These are phyloP conservation scores for Lasioglossum pauxillum DNA, from an alignment of 2,888 invertebrate species.

Conservation along the genomic window DNA sequence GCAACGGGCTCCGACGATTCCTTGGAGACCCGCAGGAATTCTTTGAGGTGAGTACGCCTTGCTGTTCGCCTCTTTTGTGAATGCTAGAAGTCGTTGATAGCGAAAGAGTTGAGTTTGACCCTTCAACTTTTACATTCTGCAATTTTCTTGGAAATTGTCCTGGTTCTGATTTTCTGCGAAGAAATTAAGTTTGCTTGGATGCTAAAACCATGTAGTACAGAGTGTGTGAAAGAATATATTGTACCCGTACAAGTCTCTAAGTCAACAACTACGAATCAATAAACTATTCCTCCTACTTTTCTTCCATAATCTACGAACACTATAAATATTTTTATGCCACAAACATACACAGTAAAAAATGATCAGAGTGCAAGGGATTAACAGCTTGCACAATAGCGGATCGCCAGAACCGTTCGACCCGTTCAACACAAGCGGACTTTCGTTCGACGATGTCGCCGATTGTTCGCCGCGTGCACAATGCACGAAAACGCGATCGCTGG, in stretches of 20 bases:
- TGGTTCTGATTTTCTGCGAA: not conserved
- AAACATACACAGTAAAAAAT: not conserved
- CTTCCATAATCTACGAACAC: not conserved
- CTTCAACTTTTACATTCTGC: not conserved
- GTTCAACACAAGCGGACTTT: not conserved
- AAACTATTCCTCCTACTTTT: not conserved
- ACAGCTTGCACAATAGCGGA: not conserved
- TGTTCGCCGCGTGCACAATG: conserved; percentile 20
- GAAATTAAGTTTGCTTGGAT: not conserved
- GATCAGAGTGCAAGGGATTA: not conserved
- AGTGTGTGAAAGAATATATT: too few relatives aligned
- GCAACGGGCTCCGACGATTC: not conserved
- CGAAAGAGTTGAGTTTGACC: not conserved
- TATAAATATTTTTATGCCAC: not conserved
- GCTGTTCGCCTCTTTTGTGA: not conserved
- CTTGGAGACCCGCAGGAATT: not conserved
- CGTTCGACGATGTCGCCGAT: conserved; percentile 24
- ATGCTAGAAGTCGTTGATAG: not conserved
- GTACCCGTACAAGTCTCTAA: not conserved
- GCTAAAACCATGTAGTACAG: not conserved
- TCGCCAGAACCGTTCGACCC: not conserved
- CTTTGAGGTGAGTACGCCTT: not conserved
- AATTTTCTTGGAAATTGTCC: not conserved
- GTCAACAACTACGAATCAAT: not conserved
- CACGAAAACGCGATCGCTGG: not conserved